Base-by-base conservation (phyloP, 2,888 invertebrate species). In the Sinopyrophorus schimmeli region DNA sequence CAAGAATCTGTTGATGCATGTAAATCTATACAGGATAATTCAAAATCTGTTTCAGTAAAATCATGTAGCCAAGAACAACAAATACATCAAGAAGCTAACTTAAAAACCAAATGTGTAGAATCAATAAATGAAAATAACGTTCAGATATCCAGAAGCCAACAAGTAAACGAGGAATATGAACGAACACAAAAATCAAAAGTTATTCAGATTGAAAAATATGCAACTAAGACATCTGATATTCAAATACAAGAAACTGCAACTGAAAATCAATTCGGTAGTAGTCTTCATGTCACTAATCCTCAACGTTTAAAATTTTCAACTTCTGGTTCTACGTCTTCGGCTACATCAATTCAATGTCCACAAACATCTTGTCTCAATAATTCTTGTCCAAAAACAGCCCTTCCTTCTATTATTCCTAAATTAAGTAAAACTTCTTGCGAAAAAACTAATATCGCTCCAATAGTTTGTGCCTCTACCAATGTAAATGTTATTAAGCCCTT, bases 91-190 rank as follows among this genome's bases (percentile, higher is more conserved):
- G 10, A 9, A 6, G 10, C 34, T 18, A 44, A 46, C 18, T 7
- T 27, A 15, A 28, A 44, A 44, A 39, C 2, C 9, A 17, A 20
- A 14, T 17, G 14, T n/a, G 26, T 40, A 7, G 12, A 43, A 39
- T 6, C 16, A 20, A 12, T 3, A 18, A 69, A 53, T 54, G 34
- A 24, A 48, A 67, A 68, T 9, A 14, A 55, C 11, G 78, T 78
- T n/a, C 81, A 81, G 59, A 76, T 85, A 31, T 82, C 84, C 63
- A 77, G 81, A 1, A 80, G 80, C 5, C 81, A 76, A 65, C 80
- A 79, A 61, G 80, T 83, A 1, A 82, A 79, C 54, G 85, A 86
- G 72, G 84, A 86, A 66, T 85, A 77, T 57, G 85, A 85, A 69
- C 78, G 78, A 48, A 79, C 77, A 1, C 83, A 83, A 65, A 81